Conservation (phyloP, 2,797 vertebrate genomes). For the Pangasius sanitwongsei region DNA sequence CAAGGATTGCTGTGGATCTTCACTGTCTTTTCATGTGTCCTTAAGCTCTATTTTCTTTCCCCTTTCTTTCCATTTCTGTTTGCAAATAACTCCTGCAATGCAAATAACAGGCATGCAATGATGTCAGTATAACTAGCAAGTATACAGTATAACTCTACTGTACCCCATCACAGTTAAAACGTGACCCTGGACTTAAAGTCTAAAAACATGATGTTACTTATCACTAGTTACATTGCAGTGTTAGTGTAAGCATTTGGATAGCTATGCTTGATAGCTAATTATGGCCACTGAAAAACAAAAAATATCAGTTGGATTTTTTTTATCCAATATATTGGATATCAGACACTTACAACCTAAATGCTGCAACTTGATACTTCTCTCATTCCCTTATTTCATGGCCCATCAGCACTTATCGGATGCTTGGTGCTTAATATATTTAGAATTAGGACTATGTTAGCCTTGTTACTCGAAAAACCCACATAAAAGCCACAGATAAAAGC, state of each 20-base stretch:
- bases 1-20: background rate
- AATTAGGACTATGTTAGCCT: background rate
- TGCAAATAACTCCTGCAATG: background rate
- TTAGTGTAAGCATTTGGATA: background rate
- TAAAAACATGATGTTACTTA: background rate
- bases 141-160: background rate
- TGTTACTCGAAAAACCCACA: background rate
- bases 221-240: background rate
- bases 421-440: background rate
- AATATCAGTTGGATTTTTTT: background rate
- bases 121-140: background rate
- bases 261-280: background rate
- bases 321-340: background rate
- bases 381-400: background rate
- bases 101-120: background rate
- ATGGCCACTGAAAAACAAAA: too few relatives aligned
- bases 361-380: background rate
- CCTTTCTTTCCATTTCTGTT: background rate
- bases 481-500: background rate
- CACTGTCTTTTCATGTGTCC: background rate
- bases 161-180: background rate
- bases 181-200: background rate
- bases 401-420: background rate
- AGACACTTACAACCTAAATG: background rate
- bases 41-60: background rate